Conservation (phyloP, 2,113 vertebrate species). For the Aplodontia rufa region DNA sequence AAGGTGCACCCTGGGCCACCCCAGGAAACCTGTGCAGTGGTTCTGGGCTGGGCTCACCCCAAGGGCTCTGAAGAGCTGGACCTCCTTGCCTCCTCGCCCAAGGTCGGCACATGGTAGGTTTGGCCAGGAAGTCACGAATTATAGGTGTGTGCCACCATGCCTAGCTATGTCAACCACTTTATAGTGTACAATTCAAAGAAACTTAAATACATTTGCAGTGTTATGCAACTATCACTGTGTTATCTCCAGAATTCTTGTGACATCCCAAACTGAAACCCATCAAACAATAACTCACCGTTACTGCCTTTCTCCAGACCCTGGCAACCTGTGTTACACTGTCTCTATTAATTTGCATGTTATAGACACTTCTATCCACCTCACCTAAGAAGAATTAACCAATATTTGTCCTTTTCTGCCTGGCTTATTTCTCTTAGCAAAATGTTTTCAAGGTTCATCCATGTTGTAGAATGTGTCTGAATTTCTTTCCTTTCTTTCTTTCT, state of each 20-base stretch:
- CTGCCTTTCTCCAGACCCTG: background rate
- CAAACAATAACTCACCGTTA: background rate
- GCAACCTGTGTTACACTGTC: too few species aligned
- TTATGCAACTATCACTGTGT: too few species aligned
- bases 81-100: background rate
- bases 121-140: too few species aligned
- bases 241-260: background rate
- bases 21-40: fast-evolving
- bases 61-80: too few species aligned
- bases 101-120: fast-evolving
- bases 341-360: background rate
- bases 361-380: background rate
- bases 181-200: background rate
- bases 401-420: background rate
- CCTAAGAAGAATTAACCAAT: background rate
- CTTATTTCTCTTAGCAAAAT: background rate
- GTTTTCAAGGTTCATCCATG: background rate
- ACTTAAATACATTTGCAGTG: too few species aligned
- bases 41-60: too few species aligned
- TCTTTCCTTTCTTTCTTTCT: background rate
- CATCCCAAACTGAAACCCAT: too few species aligned
- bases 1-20: fast-evolving
- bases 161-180: background rate
- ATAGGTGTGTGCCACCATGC: too few species aligned
- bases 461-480: background rate